These are phyloP conservation scores for Papilio xuthus DNA, from an alignment of 1,140 invertebrate genomes.

Conservation along the genomic window DNA sequence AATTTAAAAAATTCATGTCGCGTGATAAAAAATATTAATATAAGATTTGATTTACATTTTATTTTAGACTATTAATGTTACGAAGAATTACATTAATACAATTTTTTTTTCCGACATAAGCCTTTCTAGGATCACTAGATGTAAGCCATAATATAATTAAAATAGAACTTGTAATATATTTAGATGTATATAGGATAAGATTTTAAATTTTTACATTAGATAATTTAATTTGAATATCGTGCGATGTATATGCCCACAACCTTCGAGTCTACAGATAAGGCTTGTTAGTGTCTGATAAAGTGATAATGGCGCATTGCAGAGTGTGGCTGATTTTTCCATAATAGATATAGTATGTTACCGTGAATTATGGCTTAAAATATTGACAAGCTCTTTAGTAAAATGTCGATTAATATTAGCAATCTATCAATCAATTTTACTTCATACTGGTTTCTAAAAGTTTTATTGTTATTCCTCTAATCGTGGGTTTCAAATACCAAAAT, in stretches of 20 bases:
- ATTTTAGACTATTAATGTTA: background rate
- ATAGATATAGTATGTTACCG: constrained; percentile 8
- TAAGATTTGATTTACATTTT: background rate
- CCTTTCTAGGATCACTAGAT: background rate
- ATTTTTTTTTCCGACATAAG: background rate
- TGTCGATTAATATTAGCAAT: background rate
- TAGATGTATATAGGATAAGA: background rate
- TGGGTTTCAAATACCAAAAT: no score
- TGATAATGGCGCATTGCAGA: constrained; percentile 54
- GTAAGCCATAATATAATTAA: background rate
- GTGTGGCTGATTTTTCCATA: constrained; percentile 45
- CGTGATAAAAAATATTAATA: constrained; percentile 1
- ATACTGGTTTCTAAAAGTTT: background rate
- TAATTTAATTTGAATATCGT: constrained; percentile 44
- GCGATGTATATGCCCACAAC: constrained; percentile 45
- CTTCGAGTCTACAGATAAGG: constrained; percentile 57
- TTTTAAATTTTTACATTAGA: constrained; percentile 35
- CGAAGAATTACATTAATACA: background rate
- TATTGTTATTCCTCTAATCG: no score
- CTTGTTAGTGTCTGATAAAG: constrained; percentile 54
- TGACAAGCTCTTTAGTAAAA: background rate
- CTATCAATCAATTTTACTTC: constrained; percentile 3
- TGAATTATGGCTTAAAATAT: constrained; percentile 3
- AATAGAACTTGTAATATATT: no score
- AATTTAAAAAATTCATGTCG: constrained; percentile 1